A percentile compares a stretch with the other conserved stretches of the same genome.
phyloP scores from a whole-genome alignment of 2,113 vertebrate genomes.

The Lota lota region DNA sequence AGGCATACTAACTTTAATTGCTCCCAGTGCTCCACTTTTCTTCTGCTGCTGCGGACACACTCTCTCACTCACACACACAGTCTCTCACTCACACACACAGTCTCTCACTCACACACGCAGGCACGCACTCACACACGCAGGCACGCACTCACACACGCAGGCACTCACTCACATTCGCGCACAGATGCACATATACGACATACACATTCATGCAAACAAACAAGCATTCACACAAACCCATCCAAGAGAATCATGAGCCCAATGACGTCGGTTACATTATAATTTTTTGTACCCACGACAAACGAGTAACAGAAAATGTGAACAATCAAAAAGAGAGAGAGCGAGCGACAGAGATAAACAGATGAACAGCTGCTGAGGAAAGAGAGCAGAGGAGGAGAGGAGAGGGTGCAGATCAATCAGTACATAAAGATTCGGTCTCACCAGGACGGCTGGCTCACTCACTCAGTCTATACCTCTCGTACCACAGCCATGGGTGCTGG shows the following conservation, averaged over 20 bases:
- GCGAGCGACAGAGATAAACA: background rate
- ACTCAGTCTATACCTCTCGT: conserved; percentile 31
- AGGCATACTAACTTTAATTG: conserved; percentile 68
- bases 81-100: background rate
- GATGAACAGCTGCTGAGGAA: conserved; percentile 52
- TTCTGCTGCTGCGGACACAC: conserved; percentile 27
- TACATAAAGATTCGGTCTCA: conserved; percentile 61
- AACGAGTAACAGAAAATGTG: background rate
- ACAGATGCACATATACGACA: background rate
- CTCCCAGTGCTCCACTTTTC: conserved; percentile 61
- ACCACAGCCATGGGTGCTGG: conserved; percentile 17
- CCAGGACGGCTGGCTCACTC: conserved; percentile 64
- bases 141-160: background rate
- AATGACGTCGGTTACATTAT: background rate
- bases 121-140: conserved; percentile 5
- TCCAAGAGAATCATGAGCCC: too few species aligned
- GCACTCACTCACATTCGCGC: background rate
- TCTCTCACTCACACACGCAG: background rate
- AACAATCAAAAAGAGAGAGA: background rate
- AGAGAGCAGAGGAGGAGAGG: conserved; percentile 59
- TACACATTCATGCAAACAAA: too few species aligned
- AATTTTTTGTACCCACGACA: background rate
- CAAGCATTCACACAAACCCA: too few species aligned
- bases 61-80: background rate
- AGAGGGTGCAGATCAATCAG: conserved; percentile 64